Percentiles rank a stretch among this genome's conserved stretches.
These are phyloP conservation scores for Amphibalanus amphitrite DNA, from an alignment of 1,140 invertebrate genomes.

Conservation along the genomic window DNA sequence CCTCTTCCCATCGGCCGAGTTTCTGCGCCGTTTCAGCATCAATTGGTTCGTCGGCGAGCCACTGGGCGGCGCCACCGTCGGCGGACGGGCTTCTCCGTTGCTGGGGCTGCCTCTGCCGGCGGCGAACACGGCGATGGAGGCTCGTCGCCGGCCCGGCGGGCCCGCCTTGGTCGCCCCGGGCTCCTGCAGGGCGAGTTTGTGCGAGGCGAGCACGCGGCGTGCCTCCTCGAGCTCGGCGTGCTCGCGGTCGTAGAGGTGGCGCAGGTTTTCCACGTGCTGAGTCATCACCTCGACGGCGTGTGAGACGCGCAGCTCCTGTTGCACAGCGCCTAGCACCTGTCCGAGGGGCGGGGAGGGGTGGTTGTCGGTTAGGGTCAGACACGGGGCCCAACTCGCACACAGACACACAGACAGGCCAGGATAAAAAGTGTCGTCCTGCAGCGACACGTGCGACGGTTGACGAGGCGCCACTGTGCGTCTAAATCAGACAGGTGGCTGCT, in stretches of 20 bases:
- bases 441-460: too few species aligned
- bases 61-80: not conserved
- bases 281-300: conserved; percentile 35
- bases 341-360: too few species aligned
- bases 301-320: conserved; percentile 33
- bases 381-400: too few species aligned
- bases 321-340: conserved; percentile 30
- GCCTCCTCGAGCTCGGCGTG: conserved; percentile 30
- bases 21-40: not conserved
- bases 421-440: too few species aligned
- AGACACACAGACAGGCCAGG: too few species aligned
- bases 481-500: too few species aligned
- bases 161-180: not conserved
- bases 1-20: not conserved
- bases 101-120: too few species aligned
- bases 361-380: too few species aligned
- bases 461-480: too few species aligned
- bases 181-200: not conserved
- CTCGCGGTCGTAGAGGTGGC: conserved; percentile 27
- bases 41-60: not conserved
- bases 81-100: too few species aligned
- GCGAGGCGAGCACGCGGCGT: conserved; percentile 5
- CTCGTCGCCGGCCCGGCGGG: too few species aligned
- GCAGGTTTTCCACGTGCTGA: conserved; percentile 33
- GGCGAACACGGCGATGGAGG: not conserved